Conservation (phyloP, 1,140 invertebrate species). For the Tetramorium parvispinum region DNA sequence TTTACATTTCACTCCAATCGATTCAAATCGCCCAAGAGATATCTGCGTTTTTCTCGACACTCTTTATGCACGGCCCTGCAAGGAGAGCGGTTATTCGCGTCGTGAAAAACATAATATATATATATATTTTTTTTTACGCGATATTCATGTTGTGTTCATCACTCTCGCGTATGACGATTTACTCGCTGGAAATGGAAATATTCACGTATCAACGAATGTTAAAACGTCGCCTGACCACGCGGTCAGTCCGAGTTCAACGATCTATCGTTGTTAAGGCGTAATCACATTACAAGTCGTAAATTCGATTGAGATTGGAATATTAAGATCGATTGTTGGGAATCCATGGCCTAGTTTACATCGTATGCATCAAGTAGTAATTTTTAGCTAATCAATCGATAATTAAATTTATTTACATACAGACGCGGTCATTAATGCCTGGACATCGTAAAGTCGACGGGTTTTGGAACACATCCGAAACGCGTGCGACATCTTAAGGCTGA, state of each 20-base stretch:
- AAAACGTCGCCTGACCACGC: conserved; percentile 60
- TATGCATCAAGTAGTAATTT: too few species aligned
- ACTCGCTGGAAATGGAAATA: not conserved
- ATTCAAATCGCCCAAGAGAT: not conserved
- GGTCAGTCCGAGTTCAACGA: conserved; percentile 77
- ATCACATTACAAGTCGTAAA: too few species aligned
- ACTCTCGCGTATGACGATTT: not conserved
- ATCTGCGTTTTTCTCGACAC: not conserved
- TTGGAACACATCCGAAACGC: too few species aligned
- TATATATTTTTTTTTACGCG: not conserved
- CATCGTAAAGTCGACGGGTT: too few species aligned
- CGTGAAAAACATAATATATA: not conserved
- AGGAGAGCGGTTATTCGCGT: not conserved
- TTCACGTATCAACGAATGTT: not conserved
- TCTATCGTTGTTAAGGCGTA: conserved; percentile 69
- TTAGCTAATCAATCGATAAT: too few species aligned
- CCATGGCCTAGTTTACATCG: too few species aligned
- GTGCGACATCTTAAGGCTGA: too few species aligned
- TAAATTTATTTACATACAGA: too few species aligned
- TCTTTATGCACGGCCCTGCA: not conserved
- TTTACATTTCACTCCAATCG: not conserved
- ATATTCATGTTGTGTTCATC: not conserved
- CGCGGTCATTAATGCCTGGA: too few species aligned
- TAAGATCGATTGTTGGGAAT: too few species aligned
- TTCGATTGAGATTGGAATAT: too few species aligned